Evolutionary conservation across 2,113 vertebrate genomes (phyloP), one percentile per base, ranked within the genome.

Genomic region (Dendrocopos noguchii): DNA sequence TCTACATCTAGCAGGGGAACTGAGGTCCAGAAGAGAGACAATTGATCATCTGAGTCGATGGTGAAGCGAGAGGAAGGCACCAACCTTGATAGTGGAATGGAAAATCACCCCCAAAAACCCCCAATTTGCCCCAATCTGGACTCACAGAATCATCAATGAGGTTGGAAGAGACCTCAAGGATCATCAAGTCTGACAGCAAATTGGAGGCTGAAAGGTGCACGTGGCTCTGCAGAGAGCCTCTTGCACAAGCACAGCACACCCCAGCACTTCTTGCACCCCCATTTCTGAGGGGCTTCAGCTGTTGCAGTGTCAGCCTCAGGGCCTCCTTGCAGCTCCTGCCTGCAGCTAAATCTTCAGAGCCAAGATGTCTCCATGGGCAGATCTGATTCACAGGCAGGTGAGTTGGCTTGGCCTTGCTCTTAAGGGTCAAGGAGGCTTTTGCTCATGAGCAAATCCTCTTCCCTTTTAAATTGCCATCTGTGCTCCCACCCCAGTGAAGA

Each of bases 281-380:
- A 0, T 25, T 50, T 50, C 22, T 5, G 87, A 17, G 7, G 36
- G 46, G 31, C 36, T 42, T 93, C 57, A 6, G 70, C 57, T 28
- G 61, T 15, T 47, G 22, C 28, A 36, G 36, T 22, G 47, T 13
- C 83, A 52, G 68, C 80, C 61, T 39, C 2, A 0, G 31, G 73
- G 66, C 63, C 81, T 88, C 81, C 80, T 12, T 36, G 80, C 84
- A 79, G 74, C 87, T 94, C 91, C 93, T 87, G 89, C 75, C 80
- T 84, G 87, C 53, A 73, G 86, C 93, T 88, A 87, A 94, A 87
- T 73, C 78, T 59, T 73, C 64, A 0, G 79, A 56, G 84, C 90
- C 42, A 31, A 80, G 64, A 66, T 7, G 50, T 8, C 81, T 76
- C 87, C 14, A 25, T 73, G 52, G 93, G 87, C 94, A 95, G 91